Base-by-base conservation (phyloP, 2,797 vertebrate species). In the Pipistrellus nathusii region DNA sequence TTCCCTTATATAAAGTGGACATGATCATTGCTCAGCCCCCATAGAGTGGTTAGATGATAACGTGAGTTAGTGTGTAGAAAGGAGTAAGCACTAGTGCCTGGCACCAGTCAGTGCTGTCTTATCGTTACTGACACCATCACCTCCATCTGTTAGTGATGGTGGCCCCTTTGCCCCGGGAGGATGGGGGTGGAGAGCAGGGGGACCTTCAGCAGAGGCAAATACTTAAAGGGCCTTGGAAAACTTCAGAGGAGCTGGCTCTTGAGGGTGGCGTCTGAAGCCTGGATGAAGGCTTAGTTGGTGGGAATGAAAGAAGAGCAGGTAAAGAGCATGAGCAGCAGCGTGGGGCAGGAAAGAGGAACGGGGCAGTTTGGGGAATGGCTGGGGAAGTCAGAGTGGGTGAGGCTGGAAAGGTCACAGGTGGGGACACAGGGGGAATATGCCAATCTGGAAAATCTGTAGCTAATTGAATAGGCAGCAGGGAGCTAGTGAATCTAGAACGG, bases 1-100 rank as follows among this genome's bases (percentile, higher is more conserved):
- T 32, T 80, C 66, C 81, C 30, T 59, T 30, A 35, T 51, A 75
- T 66, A 44, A 35, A 72, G 68, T 80, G 80, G 78, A 35, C 46
- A 14, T 18, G 68, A 32, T 25, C 8, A 41, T 7, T 32, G 15
- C 64, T 55, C 15, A 32, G 55, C 66, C n/a, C 66, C 17, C 30
- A 7, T 0, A 5, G 23, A 30, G 23, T 38, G 10, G 2, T 35
- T 10, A 38, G 64, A 30, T 27, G 32, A 66, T 25, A 53, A n/a
- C 44, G 9, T 9, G 77, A 57, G 55, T 44, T 59, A 38, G 48
- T 2, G 3, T 13, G 4, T n/a, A 32, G 17, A 30, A 59, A 78
- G 25, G 23, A 44, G 18, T 12, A 8, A 30, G 46, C 21, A 23
- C 8, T 55, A 55, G 11, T 55, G 20, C 48, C 44, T 21, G n/a